Percentiles rank a stretch among this genome's conserved stretches.
These are phyloP conservation scores for Lasiurus borealis DNA, from an alignment of 2,113 vertebrate genomes.

Conservation along the genomic window DNA sequence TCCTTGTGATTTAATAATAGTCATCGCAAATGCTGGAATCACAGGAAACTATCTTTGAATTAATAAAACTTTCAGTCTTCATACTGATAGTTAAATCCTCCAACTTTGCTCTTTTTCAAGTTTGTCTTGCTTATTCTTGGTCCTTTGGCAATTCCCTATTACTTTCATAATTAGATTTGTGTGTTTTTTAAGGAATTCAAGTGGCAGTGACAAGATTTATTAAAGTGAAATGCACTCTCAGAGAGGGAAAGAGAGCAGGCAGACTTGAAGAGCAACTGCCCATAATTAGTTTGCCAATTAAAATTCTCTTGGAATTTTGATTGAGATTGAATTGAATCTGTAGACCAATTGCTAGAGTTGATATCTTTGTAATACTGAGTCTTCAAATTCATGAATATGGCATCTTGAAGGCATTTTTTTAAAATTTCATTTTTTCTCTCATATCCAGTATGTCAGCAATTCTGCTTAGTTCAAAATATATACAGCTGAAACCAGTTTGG, in stretches of 20 bases:
- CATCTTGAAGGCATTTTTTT: not conserved
- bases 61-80: not conserved
- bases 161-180: not conserved
- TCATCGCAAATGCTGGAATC: too few species aligned
- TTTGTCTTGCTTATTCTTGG: not conserved
- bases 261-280: not conserved
- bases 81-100: not conserved
- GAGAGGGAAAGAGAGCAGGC: not conserved
- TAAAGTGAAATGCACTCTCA: not conserved
- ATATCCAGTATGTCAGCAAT: not conserved
- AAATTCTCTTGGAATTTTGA: slow-evolving; percentile 31
- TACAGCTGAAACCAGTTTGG: not conserved
- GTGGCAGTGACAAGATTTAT: not conserved
- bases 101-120: not conserved
- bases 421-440: not conserved
- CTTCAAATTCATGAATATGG: not conserved
- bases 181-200: not conserved
- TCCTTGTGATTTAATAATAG: too few species aligned
- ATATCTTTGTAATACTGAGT: not conserved
- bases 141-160: not conserved
- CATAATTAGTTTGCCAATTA: not conserved
- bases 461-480: not conserved
- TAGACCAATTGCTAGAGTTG: not conserved
- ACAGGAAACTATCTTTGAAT: too few species aligned
- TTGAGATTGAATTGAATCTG: not conserved